Base-by-base conservation (phyloP, 2,888 invertebrate genomes). In the Drosophila antonietae region DNA sequence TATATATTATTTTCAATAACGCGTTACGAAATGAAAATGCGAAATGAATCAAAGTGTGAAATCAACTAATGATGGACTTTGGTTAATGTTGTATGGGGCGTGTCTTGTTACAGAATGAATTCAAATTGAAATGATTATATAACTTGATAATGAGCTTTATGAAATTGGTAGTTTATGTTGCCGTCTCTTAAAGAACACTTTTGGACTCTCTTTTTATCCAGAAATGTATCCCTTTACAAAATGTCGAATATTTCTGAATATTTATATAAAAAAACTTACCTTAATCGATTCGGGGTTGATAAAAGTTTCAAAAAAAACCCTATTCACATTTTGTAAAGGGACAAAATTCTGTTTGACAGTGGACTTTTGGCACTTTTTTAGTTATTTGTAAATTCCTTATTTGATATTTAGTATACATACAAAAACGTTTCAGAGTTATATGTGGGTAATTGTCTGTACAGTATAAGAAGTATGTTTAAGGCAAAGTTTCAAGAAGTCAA, bases 151-250 rank as follows among this genome's bases (percentile, higher is more conserved):
- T 73, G 73, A 79, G 59, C 59, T 73, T 81, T 52, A 76, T 76
- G 83, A 63, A 66, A 66, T 80, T 58, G 18, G 15, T 68, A 68
- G 18, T 56, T 43, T 52, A 65, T 73, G 53, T 52, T 55, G 52
- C 15, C 31, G 49, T 51, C 57, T 28, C n/a, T 47, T 37, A 20
- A 59, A 3, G 10, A 43, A 43, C 43, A 12, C 33, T 43, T 44
- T 33, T 2, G 8, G 7, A 61, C 15, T 57, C 14, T 46, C 18
- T 62, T 14, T 6, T 6, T 41, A 33, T 6, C 2, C 62, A 71
- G 56, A 86, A 87, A 68, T 88, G 62, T 88, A 71, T 81, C 79
- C 84, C 2, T 57, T 87, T 83, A 14, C 78, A 72, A 67, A 59
- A 31, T 52, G 51, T 7, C 31, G 3, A 35, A 28, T 15, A 28